These are phyloP conservation scores for Struthio camelus DNA, from an alignment of 2,113 vertebrate species.

Conservation along the genomic window DNA sequence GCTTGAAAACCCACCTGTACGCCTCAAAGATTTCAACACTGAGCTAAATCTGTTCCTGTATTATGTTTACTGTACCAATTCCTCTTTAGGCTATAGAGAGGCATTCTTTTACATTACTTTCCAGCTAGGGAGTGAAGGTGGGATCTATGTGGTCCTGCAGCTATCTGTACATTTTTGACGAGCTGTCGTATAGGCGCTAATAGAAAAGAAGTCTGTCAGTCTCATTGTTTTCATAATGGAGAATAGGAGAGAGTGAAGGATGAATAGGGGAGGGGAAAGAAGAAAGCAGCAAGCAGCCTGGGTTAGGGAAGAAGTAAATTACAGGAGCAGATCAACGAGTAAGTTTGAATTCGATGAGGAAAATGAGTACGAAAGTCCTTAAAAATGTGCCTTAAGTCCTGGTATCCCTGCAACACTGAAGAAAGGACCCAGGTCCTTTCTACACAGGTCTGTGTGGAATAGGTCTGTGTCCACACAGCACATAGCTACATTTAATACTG, in stretches of 20 bases:
- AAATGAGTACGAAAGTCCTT: background rate
- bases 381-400: background rate
- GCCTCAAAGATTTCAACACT: background rate
- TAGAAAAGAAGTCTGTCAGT: background rate
- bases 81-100: background rate
- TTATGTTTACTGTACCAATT: background rate
- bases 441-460: too few relatives aligned
- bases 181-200: background rate
- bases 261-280: background rate
- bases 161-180: background rate
- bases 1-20: background rate
- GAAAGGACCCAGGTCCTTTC: fast-evolving
- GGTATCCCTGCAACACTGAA: background rate
- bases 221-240: background rate
- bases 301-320: background rate
- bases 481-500: background rate
- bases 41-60: background rate
- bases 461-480: background rate
- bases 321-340: background rate
- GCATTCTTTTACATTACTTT: background rate
- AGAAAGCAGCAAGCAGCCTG: fast-evolving
- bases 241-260: background rate
- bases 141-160: background rate
- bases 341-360: background rate
- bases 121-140: background rate